These are phyloP conservation scores for Diachasma alloeum DNA, from an alignment of 1,140 invertebrate species.

Conservation along the genomic window DNA sequence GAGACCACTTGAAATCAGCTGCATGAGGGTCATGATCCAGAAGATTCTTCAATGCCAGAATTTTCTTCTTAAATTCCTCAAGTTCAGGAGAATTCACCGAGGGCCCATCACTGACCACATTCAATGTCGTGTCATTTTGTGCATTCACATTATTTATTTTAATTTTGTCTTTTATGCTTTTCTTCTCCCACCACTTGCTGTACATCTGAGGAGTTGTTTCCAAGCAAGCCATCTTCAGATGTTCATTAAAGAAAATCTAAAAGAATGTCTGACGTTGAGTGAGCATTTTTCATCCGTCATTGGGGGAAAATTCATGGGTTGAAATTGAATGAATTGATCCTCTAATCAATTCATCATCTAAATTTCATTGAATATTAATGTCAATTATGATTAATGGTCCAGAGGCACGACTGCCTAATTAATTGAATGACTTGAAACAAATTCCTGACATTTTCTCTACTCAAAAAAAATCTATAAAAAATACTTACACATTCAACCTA, in stretches of 20 bases:
- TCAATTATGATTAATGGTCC: no score
- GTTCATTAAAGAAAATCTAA: not conserved
- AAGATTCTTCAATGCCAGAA: slow-evolving; percentile 54
- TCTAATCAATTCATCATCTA: no score
- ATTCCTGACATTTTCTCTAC: not conserved
- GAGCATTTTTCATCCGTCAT: not conserved
- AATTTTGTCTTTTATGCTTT: slow-evolving; percentile 13
- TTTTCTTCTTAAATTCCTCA: slow-evolving; percentile 49
- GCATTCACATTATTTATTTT: not conserved
- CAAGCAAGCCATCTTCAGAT: slow-evolving; percentile 18
- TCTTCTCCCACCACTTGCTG: slow-evolving; percentile 18
- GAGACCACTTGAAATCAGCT: slow-evolving; percentile 78
- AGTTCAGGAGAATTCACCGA: not conserved
- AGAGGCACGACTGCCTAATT: no score
- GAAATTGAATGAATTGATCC: no score
- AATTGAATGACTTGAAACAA: not conserved
- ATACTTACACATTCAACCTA: slow-evolving; percentile 17
- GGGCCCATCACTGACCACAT: not conserved
- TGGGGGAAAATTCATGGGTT: no score
- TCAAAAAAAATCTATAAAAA: slow-evolving; percentile 6
- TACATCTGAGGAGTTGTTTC: slow-evolving; percentile 24
- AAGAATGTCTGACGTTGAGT: not conserved
- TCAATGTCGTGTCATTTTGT: not conserved
- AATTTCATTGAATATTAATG: no score
- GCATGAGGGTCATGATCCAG: slow-evolving; percentile 70